These are phyloP conservation scores for Drosophila busckii DNA, from an alignment of 1,140 invertebrate genomes.

Conservation along the genomic window DNA sequence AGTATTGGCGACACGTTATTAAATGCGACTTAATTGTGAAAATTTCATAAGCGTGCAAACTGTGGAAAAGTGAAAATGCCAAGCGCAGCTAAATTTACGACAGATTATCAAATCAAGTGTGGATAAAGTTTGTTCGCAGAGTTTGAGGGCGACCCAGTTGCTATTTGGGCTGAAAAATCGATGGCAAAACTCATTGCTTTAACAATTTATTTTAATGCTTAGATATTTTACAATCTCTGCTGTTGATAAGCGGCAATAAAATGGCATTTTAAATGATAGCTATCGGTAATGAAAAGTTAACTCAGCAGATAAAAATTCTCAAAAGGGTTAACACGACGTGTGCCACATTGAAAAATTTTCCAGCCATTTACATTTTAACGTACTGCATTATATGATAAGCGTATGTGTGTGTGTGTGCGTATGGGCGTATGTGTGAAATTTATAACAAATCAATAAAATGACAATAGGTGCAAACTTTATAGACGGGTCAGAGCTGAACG, in stretches of 20 bases:
- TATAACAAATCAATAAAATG: slow-evolving; percentile 77
- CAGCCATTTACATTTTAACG: slow-evolving; percentile 71
- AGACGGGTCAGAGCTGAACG: slow-evolving; percentile 33
- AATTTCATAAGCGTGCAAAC: slow-evolving; percentile 49
- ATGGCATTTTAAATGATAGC: slow-evolving; percentile 71
- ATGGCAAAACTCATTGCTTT: background rate
- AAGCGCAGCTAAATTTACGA: slow-evolving; percentile 51
- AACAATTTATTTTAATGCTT: slow-evolving; percentile 67
- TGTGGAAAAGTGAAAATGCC: slow-evolving; percentile 51
- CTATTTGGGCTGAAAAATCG: no score
- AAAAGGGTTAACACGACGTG: slow-evolving; percentile 50
- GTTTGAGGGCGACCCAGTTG: slow-evolving; percentile 6
- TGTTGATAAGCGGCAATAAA: slow-evolving; percentile 59
- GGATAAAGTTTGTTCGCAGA: slow-evolving; percentile 24
- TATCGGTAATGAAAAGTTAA: slow-evolving; percentile 67
- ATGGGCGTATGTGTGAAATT: slow-evolving; percentile 52
- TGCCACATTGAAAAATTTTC: slow-evolving; percentile 44
- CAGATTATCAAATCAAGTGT: slow-evolving; percentile 68
- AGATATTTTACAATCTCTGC: slow-evolving; percentile 43
- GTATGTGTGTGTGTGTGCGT: slow-evolving; percentile 19
- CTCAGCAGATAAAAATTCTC: slow-evolving; percentile 37
- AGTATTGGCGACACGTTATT: slow-evolving; percentile 72
- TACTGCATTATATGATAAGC: slow-evolving; percentile 60
- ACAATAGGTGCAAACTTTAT: slow-evolving; percentile 75
- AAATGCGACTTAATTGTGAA: slow-evolving; percentile 69